Percentiles rank a stretch among this genome's conserved stretches.
Conservation (phyloP, 2,113 vertebrate species). For the Caracal caracal region DNA sequence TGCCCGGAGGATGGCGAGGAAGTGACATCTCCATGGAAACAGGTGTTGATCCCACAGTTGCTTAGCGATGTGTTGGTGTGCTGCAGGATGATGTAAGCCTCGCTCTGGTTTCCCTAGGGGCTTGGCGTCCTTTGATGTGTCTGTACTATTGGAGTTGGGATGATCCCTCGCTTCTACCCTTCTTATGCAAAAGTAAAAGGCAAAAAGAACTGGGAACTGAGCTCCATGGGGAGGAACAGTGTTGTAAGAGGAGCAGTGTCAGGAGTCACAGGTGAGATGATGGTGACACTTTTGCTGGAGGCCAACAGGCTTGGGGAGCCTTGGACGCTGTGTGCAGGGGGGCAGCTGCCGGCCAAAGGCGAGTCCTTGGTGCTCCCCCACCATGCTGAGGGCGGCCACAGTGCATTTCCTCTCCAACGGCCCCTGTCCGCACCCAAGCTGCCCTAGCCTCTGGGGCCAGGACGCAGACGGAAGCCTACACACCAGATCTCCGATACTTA, state of each 20-base stretch:
- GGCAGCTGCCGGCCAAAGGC: not conserved
- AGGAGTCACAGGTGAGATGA: not conserved
- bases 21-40: slow-evolving; percentile 92
- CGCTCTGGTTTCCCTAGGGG: slow-evolving; percentile 79
- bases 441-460: not conserved
- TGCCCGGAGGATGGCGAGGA: slow-evolving; percentile 86
- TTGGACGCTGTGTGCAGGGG: not conserved
- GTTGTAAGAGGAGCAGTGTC: not conserved
- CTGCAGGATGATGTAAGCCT: slow-evolving; percentile 89
- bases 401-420: not conserved
- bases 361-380: not conserved
- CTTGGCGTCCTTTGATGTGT: slow-evolving; percentile 74
- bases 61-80: slow-evolving; percentile 87
- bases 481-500: not conserved
- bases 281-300: not conserved
- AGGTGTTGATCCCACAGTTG: slow-evolving; percentile 87
- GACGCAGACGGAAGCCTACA: not conserved
- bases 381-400: too few relatives aligned
- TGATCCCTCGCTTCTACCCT: not conserved
- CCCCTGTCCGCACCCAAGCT: too few relatives aligned
- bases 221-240: not conserved
- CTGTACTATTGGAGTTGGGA: slow-evolving; percentile 52
- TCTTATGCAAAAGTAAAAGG: slow-evolving; percentile 30
- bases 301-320: accelerated
- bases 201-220: slow-evolving; percentile 6